Evolutionary conservation across 2,113 vertebrate genomes (phyloP).

Genomic region (Neoarius graeffei): DNA sequence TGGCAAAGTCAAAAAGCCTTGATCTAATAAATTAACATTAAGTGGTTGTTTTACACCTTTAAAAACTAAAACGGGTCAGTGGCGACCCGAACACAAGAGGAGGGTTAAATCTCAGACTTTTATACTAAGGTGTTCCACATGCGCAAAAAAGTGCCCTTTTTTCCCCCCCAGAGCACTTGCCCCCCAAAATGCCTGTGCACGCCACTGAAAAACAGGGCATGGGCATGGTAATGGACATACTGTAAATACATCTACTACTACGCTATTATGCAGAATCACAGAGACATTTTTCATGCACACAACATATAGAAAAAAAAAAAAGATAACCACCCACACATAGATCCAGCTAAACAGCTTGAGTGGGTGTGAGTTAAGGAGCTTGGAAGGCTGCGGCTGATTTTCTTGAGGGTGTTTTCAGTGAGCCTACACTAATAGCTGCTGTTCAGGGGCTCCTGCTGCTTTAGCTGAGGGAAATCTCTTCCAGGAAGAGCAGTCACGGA

Average conservation of each 20-base stretch:
- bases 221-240: not conserved
- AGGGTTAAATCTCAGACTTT: too few species aligned
- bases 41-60: too few species aligned
- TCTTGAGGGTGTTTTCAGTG: slow-evolving; percentile 63
- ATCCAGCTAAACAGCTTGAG: slow-evolving; percentile 69
- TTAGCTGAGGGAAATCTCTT: slow-evolving; percentile 74
- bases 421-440: slow-evolving; percentile 72
- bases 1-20: too few species aligned
- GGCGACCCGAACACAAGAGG: too few species aligned
- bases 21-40: too few species aligned
- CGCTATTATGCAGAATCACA: not conserved
- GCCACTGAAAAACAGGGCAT: not conserved
- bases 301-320: slow-evolving; percentile 21
- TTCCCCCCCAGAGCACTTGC: too few species aligned
- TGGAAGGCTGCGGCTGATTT: slow-evolving; percentile 64
- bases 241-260: not conserved
- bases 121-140: too few species aligned
- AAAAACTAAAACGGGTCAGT: too few species aligned
- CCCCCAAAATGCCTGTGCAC: too few species aligned
- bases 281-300: not conserved
- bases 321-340: slow-evolving; percentile 40
- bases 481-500: slow-evolving; percentile 63
- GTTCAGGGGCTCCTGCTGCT: slow-evolving; percentile 71
- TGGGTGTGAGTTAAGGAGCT: slow-evolving; percentile 67
- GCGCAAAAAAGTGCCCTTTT: too few species aligned